Conservation (phyloP, 37 sponge, comb jelly and placozoan genomes). For the Chondrosia reniformis region DNA sequence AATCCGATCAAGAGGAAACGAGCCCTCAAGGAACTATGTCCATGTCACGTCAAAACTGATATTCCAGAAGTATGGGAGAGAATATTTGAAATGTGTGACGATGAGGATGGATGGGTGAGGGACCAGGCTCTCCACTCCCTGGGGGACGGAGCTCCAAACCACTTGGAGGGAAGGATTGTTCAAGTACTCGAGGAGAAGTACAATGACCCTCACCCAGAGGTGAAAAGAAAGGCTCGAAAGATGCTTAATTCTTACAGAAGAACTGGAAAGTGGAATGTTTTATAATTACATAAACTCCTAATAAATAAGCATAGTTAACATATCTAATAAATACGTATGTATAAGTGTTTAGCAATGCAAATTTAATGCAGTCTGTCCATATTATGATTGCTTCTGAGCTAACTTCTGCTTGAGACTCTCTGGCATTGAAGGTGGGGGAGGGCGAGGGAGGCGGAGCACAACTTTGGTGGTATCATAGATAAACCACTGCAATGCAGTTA, state of each 20-base stretch:
- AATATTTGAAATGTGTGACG: conserved; percentile 54
- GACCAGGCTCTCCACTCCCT: conserved; percentile 76
- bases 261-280: conserved; percentile 73
- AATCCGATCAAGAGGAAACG: conserved; percentile 44
- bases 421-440: conserved; percentile 99
- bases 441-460: conserved; percentile 94
- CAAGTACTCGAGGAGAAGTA: conserved; percentile 53
- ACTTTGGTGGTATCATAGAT: conserved; percentile 99
- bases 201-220: conserved; percentile 68
- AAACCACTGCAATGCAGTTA: conserved; percentile 99
- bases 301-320: too few relatives aligned
- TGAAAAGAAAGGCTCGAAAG: conserved; percentile 69
- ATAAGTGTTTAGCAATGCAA: too few relatives aligned
- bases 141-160: conserved; percentile 68
- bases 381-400: not conserved
- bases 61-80: conserved; percentile 68
- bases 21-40: conserved; percentile 70
- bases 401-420: conserved; percentile 93
- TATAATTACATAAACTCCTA: conserved; percentile 6
- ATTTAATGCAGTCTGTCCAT: too few relatives aligned
- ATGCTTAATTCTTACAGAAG: conserved; percentile 63
- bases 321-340: too few relatives aligned
- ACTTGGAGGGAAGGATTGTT: conserved; percentile 54
- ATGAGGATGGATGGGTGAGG: conserved; percentile 56
- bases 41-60: conserved; percentile 65